Base-by-base conservation (phyloP, 2,888 invertebrate species). In the Aphidoletes aphidimyza region DNA sequence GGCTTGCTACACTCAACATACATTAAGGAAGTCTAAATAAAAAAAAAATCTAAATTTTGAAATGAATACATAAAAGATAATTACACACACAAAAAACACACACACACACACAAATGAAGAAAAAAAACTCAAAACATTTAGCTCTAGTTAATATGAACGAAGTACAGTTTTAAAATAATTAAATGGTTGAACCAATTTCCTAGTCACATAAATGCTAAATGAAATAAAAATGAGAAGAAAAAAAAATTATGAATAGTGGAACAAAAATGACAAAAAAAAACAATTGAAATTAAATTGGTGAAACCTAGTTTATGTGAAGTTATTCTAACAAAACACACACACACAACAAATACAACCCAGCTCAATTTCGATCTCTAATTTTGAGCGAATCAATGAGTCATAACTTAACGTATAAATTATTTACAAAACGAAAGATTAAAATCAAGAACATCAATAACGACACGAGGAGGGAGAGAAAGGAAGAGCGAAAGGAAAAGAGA, bases 1-100 rank as follows among this genome's bases (percentile, higher is more conserved):
- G 90, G 90, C 89, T 89, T 89, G 90, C 90, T 90, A 90, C 90
- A 90, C 90, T 84, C 81, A 47, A 81, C 45, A 84, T 39, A 19
- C 11, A 17, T 36, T 11, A 30, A 36, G 19, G 36, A 30, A 78
- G 17, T 34, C 1, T 19, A 83, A 83, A 5, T 22, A 69, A 69
- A 69, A 9, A 3, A 3, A 49, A 30, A 69, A 34, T 69, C 37
- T n/a, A 37, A 37, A 37, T 37, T 81, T 81, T n/a, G n/a, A n/a
- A 8, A 81, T 5, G 36, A n/a, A 37, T 36, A 81, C 19, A 37
- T 37, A 5, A 69, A 11, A 30, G 34, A 69, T n/a, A 19, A 49
- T 11, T 30, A 9, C 39, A 39, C 6, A 78, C 11, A 78, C 34
- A 37, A 39, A 11, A 83, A 83, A 6, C 2, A 37, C 2, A 83